Evolutionary conservation across 2,797 vertebrate genomes (phyloP), one percentile per base, ranked within the genome.

Genomic region (Podarcis lilfordi): DNA sequence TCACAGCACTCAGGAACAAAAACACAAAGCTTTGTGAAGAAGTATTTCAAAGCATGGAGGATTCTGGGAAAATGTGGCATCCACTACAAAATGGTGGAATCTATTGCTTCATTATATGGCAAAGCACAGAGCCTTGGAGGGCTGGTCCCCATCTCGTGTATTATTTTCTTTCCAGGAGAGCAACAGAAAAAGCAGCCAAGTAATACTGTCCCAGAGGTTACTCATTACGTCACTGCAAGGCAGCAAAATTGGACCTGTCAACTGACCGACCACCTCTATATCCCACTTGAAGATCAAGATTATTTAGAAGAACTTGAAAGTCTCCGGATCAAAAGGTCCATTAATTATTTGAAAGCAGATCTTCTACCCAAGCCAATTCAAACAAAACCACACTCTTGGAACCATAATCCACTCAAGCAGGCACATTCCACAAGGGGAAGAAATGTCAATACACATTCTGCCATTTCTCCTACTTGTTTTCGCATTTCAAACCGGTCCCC

Each of bases 201-300:
- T 87, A 87, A 23, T 43, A 7, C 10, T 64, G 19, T 43, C 77
- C 23, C 19, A 88, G 75, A 21, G 80, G 15, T 50, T 77, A 66
- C 59, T 93, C 91, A 89, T 89, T 91, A 83, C 77, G 77, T 92
- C 95, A 94, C 86, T 91, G 91, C 29, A 90, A 81, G 82, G 91
- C 64, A 88, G 89, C 4, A 72, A 43, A 15, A 8, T 10, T 89
- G 85, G 78, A 89, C 85, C 93, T 92, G 87, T 90, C 93, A 95
- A 76, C 64, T 88, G 84, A 86, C 83, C 93, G 69, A 71, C 85
- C 77, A 91, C 86, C 92, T 95, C 95, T 91, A 86, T 85, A 92
- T 91, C 88, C 76, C 89, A 95, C 90, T 88, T 82, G 1, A 7
- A 84, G 86, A 91, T 89, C 82, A 21, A 91, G 83, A 87, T 8